Conservation (phyloP, 2,888 invertebrate species). For the Auanema sp. region DNA sequence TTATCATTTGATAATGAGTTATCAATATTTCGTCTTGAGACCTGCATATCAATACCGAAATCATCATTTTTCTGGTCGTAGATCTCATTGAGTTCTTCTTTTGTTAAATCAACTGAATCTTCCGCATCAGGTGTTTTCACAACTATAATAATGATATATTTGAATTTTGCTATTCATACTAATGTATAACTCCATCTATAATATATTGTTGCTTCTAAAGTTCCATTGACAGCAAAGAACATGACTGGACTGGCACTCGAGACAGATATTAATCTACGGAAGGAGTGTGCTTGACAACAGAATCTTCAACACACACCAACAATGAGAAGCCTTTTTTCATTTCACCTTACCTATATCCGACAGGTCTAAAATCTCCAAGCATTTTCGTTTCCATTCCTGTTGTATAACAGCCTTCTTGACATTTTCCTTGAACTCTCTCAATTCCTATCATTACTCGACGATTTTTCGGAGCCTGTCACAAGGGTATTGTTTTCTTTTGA, state of each 20-base stretch:
- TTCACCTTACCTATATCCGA: slow-evolving; percentile 22
- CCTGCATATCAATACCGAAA: too few species aligned
- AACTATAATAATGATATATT: background rate
- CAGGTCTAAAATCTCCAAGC: slow-evolving; percentile 19
- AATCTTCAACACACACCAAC: background rate
- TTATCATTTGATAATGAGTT: too few species aligned
- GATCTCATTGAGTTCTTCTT: background rate
- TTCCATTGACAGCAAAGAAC: slow-evolving; percentile 6
- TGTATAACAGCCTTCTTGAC: slow-evolving; percentile 22
- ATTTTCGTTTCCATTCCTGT: slow-evolving; percentile 19
- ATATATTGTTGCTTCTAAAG: slow-evolving; percentile 2
- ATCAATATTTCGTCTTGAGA: too few species aligned
- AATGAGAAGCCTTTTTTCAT: background rate
- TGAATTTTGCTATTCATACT: background rate
- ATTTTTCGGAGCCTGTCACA: slow-evolving; percentile 9
- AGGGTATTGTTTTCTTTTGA: background rate
- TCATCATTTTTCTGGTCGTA: too few species aligned
- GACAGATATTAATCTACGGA: slow-evolving; percentile 4
- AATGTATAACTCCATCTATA: slow-evolving; percentile 6
- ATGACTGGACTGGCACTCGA: background rate
- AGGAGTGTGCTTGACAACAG: slow-evolving; percentile 10
- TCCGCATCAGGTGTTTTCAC: background rate
- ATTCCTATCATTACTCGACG: slow-evolving; percentile 18
- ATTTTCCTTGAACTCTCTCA: slow-evolving; percentile 13
- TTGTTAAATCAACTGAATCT: background rate